Percentiles rank a stretch among this genome's conserved stretches.
These are phyloP conservation scores for Hydrophis major DNA, from an alignment of 2,797 vertebrate species.

Conservation along the genomic window DNA sequence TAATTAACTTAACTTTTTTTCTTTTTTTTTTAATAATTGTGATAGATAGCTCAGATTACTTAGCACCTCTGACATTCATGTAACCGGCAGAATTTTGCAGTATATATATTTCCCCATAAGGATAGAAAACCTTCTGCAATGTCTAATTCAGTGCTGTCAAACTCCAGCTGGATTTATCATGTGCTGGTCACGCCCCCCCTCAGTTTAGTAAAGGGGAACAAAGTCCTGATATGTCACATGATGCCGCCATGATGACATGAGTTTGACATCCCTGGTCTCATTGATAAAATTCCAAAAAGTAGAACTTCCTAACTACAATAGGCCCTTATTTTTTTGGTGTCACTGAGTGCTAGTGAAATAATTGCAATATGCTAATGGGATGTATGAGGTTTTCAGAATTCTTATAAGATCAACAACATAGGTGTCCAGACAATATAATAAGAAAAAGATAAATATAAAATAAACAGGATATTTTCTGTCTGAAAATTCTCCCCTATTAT, in stretches of 20 bases:
- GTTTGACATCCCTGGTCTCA: background rate
- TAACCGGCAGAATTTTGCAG: background rate
- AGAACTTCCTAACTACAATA: background rate
- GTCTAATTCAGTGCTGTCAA: background rate
- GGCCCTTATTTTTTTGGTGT: background rate
- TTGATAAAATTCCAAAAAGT: background rate
- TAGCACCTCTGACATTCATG: conserved; percentile 5
- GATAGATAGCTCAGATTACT: conserved; percentile 15
- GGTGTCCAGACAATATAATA: background rate
- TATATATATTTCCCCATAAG: background rate
- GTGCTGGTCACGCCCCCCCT: too few species aligned
- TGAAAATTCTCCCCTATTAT: background rate
- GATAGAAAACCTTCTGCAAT: background rate
- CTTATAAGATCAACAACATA: background rate
- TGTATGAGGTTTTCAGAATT: background rate
- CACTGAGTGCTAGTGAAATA: background rate
- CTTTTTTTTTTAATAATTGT: background rate
- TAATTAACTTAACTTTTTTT: conserved; percentile 14
- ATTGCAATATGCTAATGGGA: background rate
- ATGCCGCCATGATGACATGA: too few species aligned
- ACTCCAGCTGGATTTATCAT: too few species aligned
- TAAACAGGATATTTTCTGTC: background rate
- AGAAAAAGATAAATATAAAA: background rate
- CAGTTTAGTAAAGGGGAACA: too few species aligned
- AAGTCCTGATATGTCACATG: too few species aligned